Percentiles rank a stretch among this genome's conserved stretches.
Conservation (phyloP, 1,140 invertebrate species). For the Anastrepha ludens region DNA sequence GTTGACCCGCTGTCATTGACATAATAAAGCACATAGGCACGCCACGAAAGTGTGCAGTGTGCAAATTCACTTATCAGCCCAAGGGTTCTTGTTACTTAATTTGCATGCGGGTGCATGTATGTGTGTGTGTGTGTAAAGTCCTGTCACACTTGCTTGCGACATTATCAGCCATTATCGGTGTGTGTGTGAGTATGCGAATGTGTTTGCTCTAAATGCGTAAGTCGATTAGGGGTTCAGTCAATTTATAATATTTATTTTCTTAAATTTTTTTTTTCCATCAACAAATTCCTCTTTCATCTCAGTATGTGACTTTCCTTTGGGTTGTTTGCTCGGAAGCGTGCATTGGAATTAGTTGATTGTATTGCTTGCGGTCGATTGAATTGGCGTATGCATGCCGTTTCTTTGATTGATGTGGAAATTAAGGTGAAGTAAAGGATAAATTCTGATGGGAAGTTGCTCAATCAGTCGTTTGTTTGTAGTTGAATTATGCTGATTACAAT, state of each 20-base stretch:
- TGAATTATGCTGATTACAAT: not conserved
- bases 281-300: not conserved
- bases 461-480: not conserved
- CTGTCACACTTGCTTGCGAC: not conserved
- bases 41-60: not conserved
- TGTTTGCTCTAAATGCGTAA: not conserved
- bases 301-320: not conserved
- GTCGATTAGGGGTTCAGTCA: not conserved
- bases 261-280: not conserved
- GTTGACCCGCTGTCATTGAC: not conserved
- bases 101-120: not conserved
- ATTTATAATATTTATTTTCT: conserved; percentile 23
- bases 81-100: not conserved
- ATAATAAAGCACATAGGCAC: not conserved
- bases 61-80: not conserved
- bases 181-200: not conserved
- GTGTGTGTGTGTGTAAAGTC: not conserved
- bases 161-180: not conserved
- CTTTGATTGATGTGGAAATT: conserved; percentile 18
- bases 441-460: not conserved
- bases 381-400: not conserved
- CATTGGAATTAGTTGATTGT: conserved; percentile 36
- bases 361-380: conserved; percentile 19
- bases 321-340: not conserved
- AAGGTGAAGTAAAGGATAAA: not conserved